A percentile compares a stretch with the other conserved stretches of the same genome.
These are phyloP conservation scores for Eupithecia centaureata DNA, from an alignment of 2,888 invertebrate genomes.

Conservation along the genomic window DNA sequence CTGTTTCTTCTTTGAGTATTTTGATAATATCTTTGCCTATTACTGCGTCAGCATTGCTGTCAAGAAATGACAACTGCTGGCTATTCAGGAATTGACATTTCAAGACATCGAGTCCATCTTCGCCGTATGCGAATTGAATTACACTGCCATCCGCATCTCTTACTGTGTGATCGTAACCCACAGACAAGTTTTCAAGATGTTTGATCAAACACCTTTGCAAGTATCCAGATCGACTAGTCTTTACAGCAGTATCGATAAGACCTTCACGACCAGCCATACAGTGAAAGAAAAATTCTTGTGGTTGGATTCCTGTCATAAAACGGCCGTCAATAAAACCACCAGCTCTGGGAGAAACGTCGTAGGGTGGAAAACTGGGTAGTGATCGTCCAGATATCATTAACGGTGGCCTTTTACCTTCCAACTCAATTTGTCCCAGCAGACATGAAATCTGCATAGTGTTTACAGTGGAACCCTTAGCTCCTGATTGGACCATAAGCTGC, in stretches of 20 bases:
- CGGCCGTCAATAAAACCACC: slow-evolving; percentile 98
- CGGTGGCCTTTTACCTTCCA: slow-evolving; percentile 98
- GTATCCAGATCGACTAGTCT: slow-evolving; percentile 99
- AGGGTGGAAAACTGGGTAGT: slow-evolving; percentile 95
- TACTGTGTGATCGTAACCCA: slow-evolving; percentile 97
- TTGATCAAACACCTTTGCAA: slow-evolving; percentile 98
- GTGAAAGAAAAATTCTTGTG: slow-evolving; percentile 99
- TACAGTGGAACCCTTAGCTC: slow-evolving; percentile 99
- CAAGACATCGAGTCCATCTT: slow-evolving; percentile 95
- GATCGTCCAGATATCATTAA: slow-evolving; percentile 96
- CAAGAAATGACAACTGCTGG: slow-evolving; percentile 90
- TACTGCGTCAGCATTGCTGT: slow-evolving; percentile 90
- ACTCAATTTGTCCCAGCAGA: slow-evolving; percentile 98
- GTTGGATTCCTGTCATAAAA: slow-evolving; percentile 99
- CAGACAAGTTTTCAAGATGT: slow-evolving; percentile 97
- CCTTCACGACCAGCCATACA: slow-evolving; percentile 99
- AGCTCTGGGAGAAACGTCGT: slow-evolving; percentile 94
- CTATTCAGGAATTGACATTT: slow-evolving; percentile 93
- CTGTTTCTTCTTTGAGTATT: slow-evolving; percentile 82
- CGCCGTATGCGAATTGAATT: slow-evolving; percentile 96
- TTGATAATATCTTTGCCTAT: slow-evolving; percentile 83
- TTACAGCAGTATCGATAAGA: slow-evolving; percentile 99
- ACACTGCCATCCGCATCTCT: slow-evolving; percentile 97
- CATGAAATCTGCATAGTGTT: slow-evolving; percentile 99
- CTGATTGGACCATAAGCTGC: slow-evolving; percentile 99